Base-by-base conservation (phyloP, 2,888 invertebrate genomes). In the Ypsolopha scabrella region DNA sequence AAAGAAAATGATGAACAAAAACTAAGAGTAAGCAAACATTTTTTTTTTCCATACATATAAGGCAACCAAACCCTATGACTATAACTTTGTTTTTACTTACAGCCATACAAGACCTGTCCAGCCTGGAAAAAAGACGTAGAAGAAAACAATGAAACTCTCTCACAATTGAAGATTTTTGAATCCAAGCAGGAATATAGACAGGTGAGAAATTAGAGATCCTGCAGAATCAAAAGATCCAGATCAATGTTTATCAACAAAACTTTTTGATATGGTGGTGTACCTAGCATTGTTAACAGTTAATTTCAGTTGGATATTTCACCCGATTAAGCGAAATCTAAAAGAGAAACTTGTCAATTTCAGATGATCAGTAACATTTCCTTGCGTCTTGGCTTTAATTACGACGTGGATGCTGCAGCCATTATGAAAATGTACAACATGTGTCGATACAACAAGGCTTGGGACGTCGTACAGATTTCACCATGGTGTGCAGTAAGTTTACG, bases 401-500 rank as follows among this genome's bases (percentile, higher is more conserved):
- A 81, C 53, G 63, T 89, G 11, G 86, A 89, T 52, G 68, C 75
- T 52, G 81, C 86, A 0, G 75, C 88, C 7, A 77, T 95, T 9
- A 69, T 87, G 49, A 75, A 88, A 46, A 92, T 95, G 78, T 95
- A 92, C 67, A 91, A 94, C 57, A 91, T 93, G 86, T 95, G 95
- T 63, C 88, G 94, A 1, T 94, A 91, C 70, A 92, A 94, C 61
- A 94, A 93, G 69, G 92, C 94, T 0, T 93, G 94, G 93, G 88
- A 90, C 50, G 87, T 92, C 55, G 65, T 87, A 59, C 69, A 88
- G 63, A 75, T 87, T 64, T 93, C 94, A 1, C 87, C 93, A 0
- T 96, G 95, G 95, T 95, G 95, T 67, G 88, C 91, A 34, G 89
- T 90, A 59, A 85, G 88, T 81, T 9, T 6, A 8, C 2, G 8